Conservation (phyloP, 2,797 vertebrate species). For the Spheniscus humboldti region DNA sequence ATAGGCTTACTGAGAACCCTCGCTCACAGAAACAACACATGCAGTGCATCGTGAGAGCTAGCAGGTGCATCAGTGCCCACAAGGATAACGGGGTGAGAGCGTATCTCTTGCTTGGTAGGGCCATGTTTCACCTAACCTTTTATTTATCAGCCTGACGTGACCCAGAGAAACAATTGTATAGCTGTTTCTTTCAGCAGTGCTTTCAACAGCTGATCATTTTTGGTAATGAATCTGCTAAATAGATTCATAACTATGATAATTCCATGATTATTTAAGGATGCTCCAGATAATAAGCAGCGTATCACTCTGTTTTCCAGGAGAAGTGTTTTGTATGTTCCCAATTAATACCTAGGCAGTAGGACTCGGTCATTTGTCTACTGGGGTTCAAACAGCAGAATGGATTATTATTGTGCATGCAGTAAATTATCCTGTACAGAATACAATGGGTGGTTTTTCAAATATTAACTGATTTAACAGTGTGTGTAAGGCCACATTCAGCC, state of each 20-base stretch:
- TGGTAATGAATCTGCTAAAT: neutral
- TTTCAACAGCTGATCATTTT: neutral
- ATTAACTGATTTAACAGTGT: neutral
- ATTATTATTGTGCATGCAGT: neutral
- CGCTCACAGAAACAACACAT: constrained; percentile 24
- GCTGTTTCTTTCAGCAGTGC: neutral
- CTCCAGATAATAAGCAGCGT: neutral
- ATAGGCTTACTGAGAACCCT: constrained; percentile 42
- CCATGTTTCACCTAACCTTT: constrained; percentile 9
- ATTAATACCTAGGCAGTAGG: neutral
- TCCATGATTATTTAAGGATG: neutral
- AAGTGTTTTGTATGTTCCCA: neutral
- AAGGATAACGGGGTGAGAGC: constrained; percentile 1
- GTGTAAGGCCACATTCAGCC: neutral
- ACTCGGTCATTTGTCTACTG: neutral
- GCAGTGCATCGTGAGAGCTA: constrained; percentile 12
- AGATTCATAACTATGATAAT: neutral
- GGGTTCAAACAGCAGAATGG: neutral
- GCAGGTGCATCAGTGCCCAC: constrained; percentile 67
- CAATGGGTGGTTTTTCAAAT: neutral
- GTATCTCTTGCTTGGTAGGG: neutral
- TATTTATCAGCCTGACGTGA: constrained; percentile 12
- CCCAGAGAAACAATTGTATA: neutral
- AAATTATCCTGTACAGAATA: neutral
- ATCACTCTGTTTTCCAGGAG: neutral